These are phyloP conservation scores for Tetranychus piercei DNA, from an alignment of 2,888 invertebrate genomes.

Conservation along the genomic window DNA sequence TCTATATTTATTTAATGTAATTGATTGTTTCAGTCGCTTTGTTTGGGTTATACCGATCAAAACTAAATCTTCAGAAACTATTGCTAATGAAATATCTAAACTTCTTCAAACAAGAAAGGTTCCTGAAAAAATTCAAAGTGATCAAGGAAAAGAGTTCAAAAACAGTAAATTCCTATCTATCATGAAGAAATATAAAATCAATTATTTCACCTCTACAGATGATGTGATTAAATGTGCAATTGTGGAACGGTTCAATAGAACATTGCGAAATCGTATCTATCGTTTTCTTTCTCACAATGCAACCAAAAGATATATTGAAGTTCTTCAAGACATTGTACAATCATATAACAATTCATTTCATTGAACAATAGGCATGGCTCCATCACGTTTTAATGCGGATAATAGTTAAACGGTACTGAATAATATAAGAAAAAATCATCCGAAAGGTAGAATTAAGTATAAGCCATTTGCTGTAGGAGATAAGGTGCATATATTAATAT, in stretches of 20 bases:
- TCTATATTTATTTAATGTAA: constrained; percentile 26
- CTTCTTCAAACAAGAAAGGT: constrained; percentile 17
- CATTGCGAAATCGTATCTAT: constrained; percentile 28
- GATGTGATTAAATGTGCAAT: constrained; percentile 25
- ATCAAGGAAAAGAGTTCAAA: constrained; percentile 26
- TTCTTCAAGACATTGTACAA: constrained; percentile 3
- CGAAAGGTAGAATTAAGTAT: no score
- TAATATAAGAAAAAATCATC: background rate
- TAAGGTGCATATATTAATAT: background rate
- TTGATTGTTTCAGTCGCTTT: constrained; percentile 28
- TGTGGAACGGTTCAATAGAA: background rate
- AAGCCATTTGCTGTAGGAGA: background rate
- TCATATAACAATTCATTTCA: constrained; percentile 14
- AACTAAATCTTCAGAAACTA: constrained; percentile 24
- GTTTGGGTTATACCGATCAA: constrained; percentile 27
- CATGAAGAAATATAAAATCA: constrained; percentile 11
- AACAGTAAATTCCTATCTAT: constrained; percentile 17
- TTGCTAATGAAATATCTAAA: constrained; percentile 23
- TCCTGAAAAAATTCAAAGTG: constrained; percentile 25
- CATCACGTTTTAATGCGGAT: background rate
- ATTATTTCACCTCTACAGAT: constrained; percentile 27
- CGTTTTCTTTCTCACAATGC: constrained; percentile 26
- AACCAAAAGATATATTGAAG: constrained; percentile 23
- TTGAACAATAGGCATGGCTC: constrained; percentile 7
- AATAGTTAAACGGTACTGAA: background rate